Conservation (phyloP, 2,113 vertebrate species). For the Hoplias malabaricus region DNA sequence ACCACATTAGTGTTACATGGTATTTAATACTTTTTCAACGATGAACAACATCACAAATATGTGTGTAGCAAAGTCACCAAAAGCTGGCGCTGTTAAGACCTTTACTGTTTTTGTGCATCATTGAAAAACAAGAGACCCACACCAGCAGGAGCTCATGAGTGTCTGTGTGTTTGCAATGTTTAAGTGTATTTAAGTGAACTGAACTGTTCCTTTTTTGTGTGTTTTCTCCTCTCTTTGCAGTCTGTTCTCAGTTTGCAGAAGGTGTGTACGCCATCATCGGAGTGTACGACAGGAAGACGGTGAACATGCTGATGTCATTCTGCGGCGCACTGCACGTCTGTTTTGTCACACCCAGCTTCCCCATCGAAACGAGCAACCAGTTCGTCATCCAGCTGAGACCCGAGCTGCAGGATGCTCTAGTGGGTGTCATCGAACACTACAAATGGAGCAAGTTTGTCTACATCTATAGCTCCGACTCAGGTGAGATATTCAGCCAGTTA, state of each 20-base stretch:
- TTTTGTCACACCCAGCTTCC: slow-evolving; percentile 97
- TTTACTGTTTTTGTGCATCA: no score
- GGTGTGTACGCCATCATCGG: slow-evolving; percentile 99
- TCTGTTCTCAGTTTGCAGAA: slow-evolving; percentile 98
- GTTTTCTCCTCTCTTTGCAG: slow-evolving; percentile 63
- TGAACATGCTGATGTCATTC: slow-evolving; percentile 99
- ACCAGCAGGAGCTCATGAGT: no score
- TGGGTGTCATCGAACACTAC: slow-evolving; percentile 93
- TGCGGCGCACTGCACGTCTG: slow-evolving; percentile 97
- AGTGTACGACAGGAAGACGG: slow-evolving; percentile 93
- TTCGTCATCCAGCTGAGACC: slow-evolving; percentile 97
- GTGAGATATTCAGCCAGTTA: no score
- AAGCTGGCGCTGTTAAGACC: no score
- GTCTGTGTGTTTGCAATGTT: no score
- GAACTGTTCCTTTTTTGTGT: slow-evolving; percentile 5
- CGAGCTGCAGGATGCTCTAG: slow-evolving; percentile 93
- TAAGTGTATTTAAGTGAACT: no score
- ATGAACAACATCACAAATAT: no score
- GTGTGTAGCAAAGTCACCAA: no score
- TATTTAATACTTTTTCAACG: no score
- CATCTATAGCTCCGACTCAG: slow-evolving; percentile 96
- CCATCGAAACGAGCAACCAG: slow-evolving; percentile 94
- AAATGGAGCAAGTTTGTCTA: slow-evolving; percentile 97
- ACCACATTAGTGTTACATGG: no score
- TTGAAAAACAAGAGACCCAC: no score